Percentiles rank a stretch among this genome's conserved stretches.
Evolutionary conservation across 2,888 invertebrate species (phyloP).

Genomic region (Eretmocerus hayati): DNA sequence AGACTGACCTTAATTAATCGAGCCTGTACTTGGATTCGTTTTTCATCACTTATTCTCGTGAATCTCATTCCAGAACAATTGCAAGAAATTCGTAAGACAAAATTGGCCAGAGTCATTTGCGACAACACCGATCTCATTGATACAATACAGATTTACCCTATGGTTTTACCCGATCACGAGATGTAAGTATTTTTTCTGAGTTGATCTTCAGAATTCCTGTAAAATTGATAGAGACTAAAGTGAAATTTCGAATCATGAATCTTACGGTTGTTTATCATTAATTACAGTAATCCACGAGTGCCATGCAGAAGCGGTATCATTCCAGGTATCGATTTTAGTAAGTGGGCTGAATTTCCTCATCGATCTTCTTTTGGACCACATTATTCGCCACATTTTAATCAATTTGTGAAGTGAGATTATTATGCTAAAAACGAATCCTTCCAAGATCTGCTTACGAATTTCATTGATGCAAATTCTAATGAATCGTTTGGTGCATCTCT

Average conservation of each 20-base stretch:
- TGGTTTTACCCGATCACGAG: conserved; percentile 89
- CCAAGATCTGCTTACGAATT: no score
- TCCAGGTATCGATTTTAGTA: conserved; percentile 78
- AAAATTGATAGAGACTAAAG: background rate
- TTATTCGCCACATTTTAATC: conserved; percentile 12
- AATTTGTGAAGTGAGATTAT: conserved; percentile 18
- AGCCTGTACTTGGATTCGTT: background rate
- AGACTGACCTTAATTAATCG: no score
- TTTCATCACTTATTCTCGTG: conserved; percentile 1
- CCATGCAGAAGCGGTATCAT: conserved; percentile 84
- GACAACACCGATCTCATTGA: conserved; percentile 90
- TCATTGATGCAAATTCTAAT: no score
- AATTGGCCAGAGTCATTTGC: conserved; percentile 77
- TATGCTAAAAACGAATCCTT: no score
- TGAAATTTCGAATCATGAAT: background rate
- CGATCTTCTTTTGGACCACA: conserved; percentile 24
- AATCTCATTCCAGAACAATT: conserved; percentile 60
- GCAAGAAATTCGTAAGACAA: conserved; percentile 72
- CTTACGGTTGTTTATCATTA: conserved; percentile 9
- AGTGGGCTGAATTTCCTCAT: conserved; percentile 75
- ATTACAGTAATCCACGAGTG: conserved; percentile 80
- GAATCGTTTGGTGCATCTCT: no score
- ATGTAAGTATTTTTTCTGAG: conserved; percentile 55
- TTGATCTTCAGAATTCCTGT: background rate
- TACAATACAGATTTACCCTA: conserved; percentile 83